phyloP scores from a whole-genome alignment of 2,797 vertebrate genomes.

The Megalops cyprinoides region DNA sequence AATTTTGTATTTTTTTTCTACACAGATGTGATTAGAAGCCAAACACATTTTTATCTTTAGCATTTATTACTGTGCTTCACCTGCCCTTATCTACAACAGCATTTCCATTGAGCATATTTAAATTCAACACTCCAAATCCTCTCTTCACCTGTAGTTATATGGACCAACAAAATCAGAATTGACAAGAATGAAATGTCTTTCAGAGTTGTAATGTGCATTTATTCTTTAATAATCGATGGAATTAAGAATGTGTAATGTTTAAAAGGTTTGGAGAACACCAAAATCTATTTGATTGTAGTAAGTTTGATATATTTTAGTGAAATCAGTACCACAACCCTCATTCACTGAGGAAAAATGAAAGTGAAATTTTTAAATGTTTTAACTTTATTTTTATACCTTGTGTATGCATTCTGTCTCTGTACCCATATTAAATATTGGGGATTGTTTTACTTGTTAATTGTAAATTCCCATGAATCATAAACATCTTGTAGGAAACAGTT shows the following conservation, averaged over 20 bases:
- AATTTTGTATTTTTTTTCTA: conserved; percentile 15
- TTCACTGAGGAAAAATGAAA: background rate
- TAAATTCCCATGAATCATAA: background rate
- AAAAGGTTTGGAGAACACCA: conserved; percentile 1
- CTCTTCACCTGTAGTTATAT: background rate
- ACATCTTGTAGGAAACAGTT: background rate
- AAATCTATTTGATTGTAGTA: conserved; percentile 1
- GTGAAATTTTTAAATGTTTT: background rate
- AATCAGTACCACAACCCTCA: background rate
- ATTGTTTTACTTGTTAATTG: background rate
- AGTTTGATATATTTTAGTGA: background rate
- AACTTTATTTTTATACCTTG: conserved; percentile 1
- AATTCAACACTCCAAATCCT: background rate
- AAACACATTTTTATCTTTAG: conserved; percentile 1
- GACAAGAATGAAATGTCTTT: background rate
- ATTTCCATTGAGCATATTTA: background rate
- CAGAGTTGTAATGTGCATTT: background rate
- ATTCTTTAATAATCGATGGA: background rate
- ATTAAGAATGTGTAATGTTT: background rate
- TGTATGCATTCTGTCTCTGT: conserved; percentile 7
- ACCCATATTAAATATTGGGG: background rate
- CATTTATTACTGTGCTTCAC: background rate
- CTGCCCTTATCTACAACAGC: background rate
- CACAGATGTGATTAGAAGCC: background rate
- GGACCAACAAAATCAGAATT: conserved; percentile 8